These are phyloP conservation scores for Carcharodon carcharias DNA, from an alignment of 2,797 vertebrate species.

Conservation along the genomic window DNA sequence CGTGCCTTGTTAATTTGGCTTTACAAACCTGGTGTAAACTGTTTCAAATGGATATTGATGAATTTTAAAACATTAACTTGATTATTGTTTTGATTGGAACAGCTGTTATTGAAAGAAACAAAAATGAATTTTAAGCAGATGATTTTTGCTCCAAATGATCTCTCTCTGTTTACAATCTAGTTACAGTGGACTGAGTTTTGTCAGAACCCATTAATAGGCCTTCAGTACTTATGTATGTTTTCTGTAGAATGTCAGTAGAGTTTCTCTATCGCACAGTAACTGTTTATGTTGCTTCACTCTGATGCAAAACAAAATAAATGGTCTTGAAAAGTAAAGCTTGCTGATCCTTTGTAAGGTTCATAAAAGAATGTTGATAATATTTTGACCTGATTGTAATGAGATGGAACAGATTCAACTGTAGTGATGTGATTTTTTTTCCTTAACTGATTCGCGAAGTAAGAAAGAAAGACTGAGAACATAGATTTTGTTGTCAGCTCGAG, in stretches of 20 bases:
- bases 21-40: background rate
- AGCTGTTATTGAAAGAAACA: background rate
- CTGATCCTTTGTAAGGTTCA: background rate
- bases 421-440: background rate
- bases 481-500: background rate
- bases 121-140: background rate
- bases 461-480: background rate
- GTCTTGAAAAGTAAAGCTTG: background rate
- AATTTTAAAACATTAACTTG: background rate
- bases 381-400: background rate
- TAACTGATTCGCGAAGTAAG: background rate
- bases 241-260: background rate
- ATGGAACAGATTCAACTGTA: background rate
- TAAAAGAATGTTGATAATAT: background rate
- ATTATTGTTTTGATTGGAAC: background rate
- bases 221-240: background rate
- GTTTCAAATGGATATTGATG: background rate
- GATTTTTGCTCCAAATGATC: background rate
- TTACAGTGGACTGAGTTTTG: background rate
- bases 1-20: background rate
- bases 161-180: background rate
- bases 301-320: background rate
- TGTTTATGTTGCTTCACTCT: background rate
- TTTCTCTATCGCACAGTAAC: background rate
- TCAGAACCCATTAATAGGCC: background rate